Evolutionary conservation across 2,113 vertebrate genomes (phyloP).

Genomic region (Equus quagga): DNA sequence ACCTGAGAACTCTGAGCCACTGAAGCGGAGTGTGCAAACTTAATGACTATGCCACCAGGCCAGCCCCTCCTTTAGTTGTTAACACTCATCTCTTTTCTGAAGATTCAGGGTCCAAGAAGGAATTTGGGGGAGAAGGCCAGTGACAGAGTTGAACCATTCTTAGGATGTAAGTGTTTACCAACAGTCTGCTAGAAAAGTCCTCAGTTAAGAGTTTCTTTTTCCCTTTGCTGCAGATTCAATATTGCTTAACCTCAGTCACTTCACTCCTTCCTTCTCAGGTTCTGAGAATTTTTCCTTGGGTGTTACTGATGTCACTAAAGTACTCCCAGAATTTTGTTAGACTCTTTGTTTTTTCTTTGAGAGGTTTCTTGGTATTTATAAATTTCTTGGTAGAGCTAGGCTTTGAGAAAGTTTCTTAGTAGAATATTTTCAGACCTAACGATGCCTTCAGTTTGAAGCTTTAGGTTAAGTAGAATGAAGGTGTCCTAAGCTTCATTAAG

Average conservation of each 20-base stretch:
- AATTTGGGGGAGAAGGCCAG: neutral
- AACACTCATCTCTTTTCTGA: neutral
- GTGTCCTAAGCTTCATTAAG: neutral
- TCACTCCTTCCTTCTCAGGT: neutral
- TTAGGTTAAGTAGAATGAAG: neutral
- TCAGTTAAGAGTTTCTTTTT: neutral
- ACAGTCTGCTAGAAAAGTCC: neutral
- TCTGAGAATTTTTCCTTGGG: constrained; percentile 9
- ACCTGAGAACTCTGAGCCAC: no score
- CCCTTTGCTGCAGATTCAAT: neutral
- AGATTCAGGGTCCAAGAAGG: neutral
- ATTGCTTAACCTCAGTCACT: neutral
- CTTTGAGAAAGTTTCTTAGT: constrained; percentile 6
- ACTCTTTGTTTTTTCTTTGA: neutral
- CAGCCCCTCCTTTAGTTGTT: neutral
- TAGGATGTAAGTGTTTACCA: neutral
- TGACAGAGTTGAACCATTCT: neutral
- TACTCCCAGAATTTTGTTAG: neutral
- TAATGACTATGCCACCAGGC: no score
- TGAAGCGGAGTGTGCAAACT: no score
- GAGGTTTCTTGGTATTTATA: neutral
- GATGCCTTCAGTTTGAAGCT: neutral
- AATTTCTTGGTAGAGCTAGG: neutral
- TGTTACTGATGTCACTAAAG: neutral
- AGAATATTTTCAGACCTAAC: constrained; percentile 1